phyloP scores from a whole-genome alignment of 2,113 vertebrate genomes.

The Pedetes capensis region DNA sequence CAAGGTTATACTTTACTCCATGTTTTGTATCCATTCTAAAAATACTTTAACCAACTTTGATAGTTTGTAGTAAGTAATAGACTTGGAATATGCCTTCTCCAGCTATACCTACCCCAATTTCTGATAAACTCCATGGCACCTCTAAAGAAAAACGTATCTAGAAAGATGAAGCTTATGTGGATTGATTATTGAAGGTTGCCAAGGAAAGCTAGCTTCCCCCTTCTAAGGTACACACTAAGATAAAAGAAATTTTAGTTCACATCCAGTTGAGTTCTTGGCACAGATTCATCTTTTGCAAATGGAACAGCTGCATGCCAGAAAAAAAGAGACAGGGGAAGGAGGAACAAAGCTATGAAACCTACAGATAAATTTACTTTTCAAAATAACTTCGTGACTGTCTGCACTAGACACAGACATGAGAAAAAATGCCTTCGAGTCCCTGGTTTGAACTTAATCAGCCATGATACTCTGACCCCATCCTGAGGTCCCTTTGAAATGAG shows the following conservation, averaged over 20 bases:
- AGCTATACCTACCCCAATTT: background rate
- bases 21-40: background rate
- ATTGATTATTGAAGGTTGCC: background rate
- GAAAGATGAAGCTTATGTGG: background rate
- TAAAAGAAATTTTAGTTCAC: background rate
- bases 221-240: background rate
- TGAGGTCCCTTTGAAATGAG: background rate
- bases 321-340: background rate
- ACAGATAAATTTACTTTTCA: background rate
- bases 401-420: background rate
- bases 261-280: conserved; percentile 24
- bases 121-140: background rate
- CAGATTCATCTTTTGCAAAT: conserved; percentile 36
- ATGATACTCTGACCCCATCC: background rate
- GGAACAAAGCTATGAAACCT: background rate
- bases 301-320: background rate
- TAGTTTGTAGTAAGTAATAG: background rate
- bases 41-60: background rate
- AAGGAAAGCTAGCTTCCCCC: background rate
- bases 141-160: background rate
- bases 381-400: background rate
- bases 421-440: background rate
- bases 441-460: background rate
- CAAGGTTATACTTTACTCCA: background rate
- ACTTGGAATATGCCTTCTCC: background rate